Base-by-base conservation (phyloP, 23 tunicate genomes). In the Ciona savignyi region DNA sequence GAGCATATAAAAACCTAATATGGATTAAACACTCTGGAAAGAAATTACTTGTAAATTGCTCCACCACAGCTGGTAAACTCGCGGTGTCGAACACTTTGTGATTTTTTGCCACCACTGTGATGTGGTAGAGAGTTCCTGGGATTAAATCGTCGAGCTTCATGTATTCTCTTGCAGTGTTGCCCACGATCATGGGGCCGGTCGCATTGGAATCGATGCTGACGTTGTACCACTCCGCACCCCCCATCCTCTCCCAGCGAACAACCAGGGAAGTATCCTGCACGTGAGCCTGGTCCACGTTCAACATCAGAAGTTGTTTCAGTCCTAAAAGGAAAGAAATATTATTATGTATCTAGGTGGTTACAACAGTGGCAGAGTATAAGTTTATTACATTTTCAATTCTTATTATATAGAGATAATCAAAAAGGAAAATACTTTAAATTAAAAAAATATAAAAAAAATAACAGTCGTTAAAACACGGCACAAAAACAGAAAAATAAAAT, bases 261-360 rank as follows among this genome's bases (percentile, higher is more conserved):
- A 91, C 82, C 28, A 91, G 61, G 19, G 86, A 84, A 2, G 86
- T 85, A 80, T 91, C 97, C 70, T 84, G 74, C 21, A 84, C 77
- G 64, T 49, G 79, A 0, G 63, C 97, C 62, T 71, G 63, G 72
- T 81, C 86, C 33, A 91, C 75, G 67, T 80, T 78, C 4, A 91
- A 80, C 27, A 32, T 51, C 33, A 34, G 24, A 25, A 88, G 66
- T 68, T 81, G 60, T 6, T 74, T 62, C 30, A 89, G 66, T 30
- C 80, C 96, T 89, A 81, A 4, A 9, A 42, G 56, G 15, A 42
- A n/a, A n/a, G n/a, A n/a, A n/a, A n/a, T n/a, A n/a, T n/a, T n/a
- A n/a, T n/a, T n/a, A n/a, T n/a, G n/a, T n/a, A n/a, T n/a, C n/a
- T n/a, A n/a, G n/a, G n/a, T n/a, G n/a, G n/a, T n/a, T n/a, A n/a